phyloP scores from a whole-genome alignment of 2,797 vertebrate species.

The Cottoperca gobio region DNA sequence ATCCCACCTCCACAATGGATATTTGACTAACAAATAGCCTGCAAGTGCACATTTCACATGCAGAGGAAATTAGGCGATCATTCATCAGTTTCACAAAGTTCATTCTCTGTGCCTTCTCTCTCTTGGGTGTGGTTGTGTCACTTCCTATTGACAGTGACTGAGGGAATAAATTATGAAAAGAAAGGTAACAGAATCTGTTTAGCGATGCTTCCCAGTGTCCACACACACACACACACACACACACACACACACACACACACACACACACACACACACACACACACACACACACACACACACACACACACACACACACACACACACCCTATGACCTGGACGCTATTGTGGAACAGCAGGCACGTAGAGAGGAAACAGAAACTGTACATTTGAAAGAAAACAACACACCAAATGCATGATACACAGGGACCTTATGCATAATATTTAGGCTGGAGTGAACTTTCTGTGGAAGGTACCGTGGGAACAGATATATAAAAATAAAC shows the following conservation, averaged over 20 bases:
- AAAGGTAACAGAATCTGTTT: conserved; percentile 69
- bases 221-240: conserved; percentile 6
- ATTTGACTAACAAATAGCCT: conserved; percentile 37
- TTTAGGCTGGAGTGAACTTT: background rate
- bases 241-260: background rate
- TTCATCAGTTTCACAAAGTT: conserved; percentile 56
- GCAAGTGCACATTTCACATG: conserved; percentile 5
- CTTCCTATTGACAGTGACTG: conserved; percentile 54
- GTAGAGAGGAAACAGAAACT: no score
- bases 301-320: no score
- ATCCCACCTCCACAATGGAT: conserved; percentile 36
- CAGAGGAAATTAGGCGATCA: conserved; percentile 38
- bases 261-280: no score
- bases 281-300: no score
- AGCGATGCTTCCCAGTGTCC: conserved; percentile 11
- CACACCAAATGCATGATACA: background rate
- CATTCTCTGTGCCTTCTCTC: conserved; percentile 37
- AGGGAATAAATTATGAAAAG: conserved; percentile 76
- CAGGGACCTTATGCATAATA: background rate
- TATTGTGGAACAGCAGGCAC: no score
- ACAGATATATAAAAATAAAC: background rate
- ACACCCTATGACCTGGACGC: no score
- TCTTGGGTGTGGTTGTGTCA: conserved; percentile 49
- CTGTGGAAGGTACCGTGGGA: background rate
- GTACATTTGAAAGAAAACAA: background rate